Base-by-base conservation (phyloP, 2,113 vertebrate species). In the Ondatra zibethicus region DNA sequence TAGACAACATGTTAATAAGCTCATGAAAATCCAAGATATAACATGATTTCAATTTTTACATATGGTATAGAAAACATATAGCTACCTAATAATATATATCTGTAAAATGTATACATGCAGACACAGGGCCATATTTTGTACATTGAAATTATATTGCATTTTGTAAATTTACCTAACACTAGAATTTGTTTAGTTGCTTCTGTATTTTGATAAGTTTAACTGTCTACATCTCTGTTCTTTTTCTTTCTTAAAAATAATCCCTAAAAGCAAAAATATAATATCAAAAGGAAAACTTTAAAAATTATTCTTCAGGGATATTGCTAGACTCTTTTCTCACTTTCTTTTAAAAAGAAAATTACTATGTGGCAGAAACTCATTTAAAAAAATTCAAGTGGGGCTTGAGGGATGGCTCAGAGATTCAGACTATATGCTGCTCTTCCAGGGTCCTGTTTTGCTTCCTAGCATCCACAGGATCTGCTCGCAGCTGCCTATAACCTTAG, bases 221-320 rank as follows among this genome's bases (percentile, higher is more conserved):
- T 81, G 3, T 77, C 31, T 70, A 72, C 29, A 80, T 61, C 58
- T 61, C 42, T 90, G 5, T 77, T 84, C 87, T 68, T 76, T 82
- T 92, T 70, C 65, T 89, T 93, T 58, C 39, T 91, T 92, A 94
- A 92, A 68, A 96, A 12, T 73, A 90, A 92, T 95, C 89, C 68
- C 55, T 95, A 77, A 89, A 89, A 77, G 23, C 80, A 11, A 58
- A 96, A 91, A 61, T 45, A 91, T 0, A 70, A 25, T 81, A 39
- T 92, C 52, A 87, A 89, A 93, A 55, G 50, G 39, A 87, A 91
- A 77, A 17, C 7, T 55, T 3, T 88, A n/a, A 21, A 58, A 82
- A 82, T 25, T n/a, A 39, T 25, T 58, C 75, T 93, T 72, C 52
- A 77, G 58, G 47, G 9, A 14, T 72, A 36, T 66, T 82, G 17